phyloP scores from a whole-genome alignment of 2,888 invertebrate genomes.

The Eulithis testata region DNA sequence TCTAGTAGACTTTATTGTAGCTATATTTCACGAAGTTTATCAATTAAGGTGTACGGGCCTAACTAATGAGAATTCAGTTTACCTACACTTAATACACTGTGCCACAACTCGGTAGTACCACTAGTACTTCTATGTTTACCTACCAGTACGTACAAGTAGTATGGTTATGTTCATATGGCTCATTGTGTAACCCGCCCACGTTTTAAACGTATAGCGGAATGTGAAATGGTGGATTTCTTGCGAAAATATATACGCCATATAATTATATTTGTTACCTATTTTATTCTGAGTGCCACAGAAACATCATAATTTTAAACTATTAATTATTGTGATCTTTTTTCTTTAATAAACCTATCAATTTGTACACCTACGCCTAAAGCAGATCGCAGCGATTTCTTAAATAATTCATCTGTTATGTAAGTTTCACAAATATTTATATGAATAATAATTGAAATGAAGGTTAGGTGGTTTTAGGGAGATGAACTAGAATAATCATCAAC shows the following conservation, averaged over 20 bases:
- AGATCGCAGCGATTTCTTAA: too few species aligned
- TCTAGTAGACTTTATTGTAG: constrained; percentile 20
- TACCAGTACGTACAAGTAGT: constrained; percentile 1
- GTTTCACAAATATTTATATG: too few species aligned
- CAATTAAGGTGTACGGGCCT: constrained; percentile 22
- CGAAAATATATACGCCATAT: not conserved
- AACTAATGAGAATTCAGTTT: constrained; percentile 25
- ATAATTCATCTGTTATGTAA: too few species aligned
- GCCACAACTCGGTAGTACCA: constrained; percentile 8
- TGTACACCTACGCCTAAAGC: too few species aligned
- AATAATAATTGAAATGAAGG: too few species aligned
- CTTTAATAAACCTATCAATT: too few species aligned
- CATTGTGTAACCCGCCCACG: not conserved
- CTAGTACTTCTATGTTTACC: not conserved
- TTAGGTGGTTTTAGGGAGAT: too few species aligned
- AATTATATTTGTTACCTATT: too few species aligned
- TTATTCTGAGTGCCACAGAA: too few species aligned
- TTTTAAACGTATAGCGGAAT: not conserved
- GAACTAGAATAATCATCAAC: too few species aligned
- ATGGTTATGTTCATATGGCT: not conserved
- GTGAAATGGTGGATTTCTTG: not conserved
- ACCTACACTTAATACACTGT: constrained; percentile 20
- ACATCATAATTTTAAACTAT: too few species aligned
- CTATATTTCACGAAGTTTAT: constrained; percentile 31
- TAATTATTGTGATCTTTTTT: too few species aligned